These are phyloP conservation scores for Thecophora atra DNA, from an alignment of 2,888 invertebrate genomes.

Conservation along the genomic window DNA sequence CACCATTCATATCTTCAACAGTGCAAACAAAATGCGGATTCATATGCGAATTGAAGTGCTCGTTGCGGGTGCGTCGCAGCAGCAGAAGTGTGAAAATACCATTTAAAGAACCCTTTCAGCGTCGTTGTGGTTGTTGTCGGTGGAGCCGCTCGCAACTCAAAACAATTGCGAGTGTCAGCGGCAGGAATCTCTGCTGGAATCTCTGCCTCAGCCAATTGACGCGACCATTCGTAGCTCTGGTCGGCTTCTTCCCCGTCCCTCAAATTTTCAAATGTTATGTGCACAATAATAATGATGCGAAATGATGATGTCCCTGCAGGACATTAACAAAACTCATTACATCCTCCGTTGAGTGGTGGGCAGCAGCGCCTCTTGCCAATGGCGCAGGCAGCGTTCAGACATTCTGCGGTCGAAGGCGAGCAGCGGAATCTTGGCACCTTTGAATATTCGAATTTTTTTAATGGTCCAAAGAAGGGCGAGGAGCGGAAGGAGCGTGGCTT, in stretches of 20 bases:
- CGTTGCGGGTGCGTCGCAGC: constrained; percentile 1
- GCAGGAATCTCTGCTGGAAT: constrained; percentile 2
- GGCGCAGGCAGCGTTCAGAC: neutral
- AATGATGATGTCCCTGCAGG: constrained; percentile 45
- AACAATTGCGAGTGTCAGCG: constrained; percentile 24
- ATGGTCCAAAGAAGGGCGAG: constrained; percentile 10
- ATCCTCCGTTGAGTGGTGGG: constrained; percentile 27
- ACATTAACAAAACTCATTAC: constrained; percentile 50
- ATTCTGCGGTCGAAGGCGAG: constrained; percentile 8
- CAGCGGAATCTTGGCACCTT: constrained; percentile 20
- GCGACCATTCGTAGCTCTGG: neutral
- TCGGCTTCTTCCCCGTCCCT: neutral
- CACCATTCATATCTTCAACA: constrained; percentile 25
- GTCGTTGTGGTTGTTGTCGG: constrained; percentile 10
- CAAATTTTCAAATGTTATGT: constrained; percentile 21
- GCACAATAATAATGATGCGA: constrained; percentile 20
- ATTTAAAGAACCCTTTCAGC: constrained; percentile 14
- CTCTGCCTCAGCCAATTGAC: neutral
- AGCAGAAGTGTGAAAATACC: constrained; percentile 36
- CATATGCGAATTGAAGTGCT: constrained; percentile 27
- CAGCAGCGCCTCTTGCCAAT: constrained; percentile 39
- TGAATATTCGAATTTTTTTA: constrained; percentile 37
- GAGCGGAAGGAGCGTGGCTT: constrained; percentile 8
- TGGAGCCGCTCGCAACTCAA: neutral
- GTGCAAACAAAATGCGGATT: constrained; percentile 20